These are phyloP conservation scores for Phalacrocorax pelagicus DNA, from an alignment of 2,113 vertebrate genomes.

Conservation along the genomic window DNA sequence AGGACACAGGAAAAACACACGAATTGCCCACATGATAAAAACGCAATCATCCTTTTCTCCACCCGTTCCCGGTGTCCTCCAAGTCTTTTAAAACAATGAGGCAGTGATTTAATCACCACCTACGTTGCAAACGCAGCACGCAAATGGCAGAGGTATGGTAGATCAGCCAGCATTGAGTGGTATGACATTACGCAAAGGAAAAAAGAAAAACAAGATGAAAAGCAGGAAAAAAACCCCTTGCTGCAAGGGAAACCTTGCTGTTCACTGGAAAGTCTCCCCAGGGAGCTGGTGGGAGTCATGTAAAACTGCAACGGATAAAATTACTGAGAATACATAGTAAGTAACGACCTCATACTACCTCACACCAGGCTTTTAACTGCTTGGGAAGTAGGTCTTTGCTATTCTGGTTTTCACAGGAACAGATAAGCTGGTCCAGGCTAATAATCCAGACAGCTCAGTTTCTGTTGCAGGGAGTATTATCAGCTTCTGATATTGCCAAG, in stretches of 20 bases:
- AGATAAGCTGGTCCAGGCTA: not conserved
- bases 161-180: not conserved
- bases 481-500: not conserved
- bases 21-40: not conserved
- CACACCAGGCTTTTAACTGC: not conserved
- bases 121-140: not conserved
- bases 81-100: constrained; percentile 5
- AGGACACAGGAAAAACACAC: not conserved
- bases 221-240: not conserved
- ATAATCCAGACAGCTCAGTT: not conserved
- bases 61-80: not conserved
- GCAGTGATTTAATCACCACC: not conserved
- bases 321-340: not conserved
- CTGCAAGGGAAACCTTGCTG: not conserved
- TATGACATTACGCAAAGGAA: rapidly evolving
- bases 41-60: not conserved
- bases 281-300: not conserved
- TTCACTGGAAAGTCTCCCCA: not conserved
- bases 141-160: not conserved
- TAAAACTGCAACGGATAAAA: not conserved
- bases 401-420: not conserved
- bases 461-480: not conserved
- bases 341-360: not conserved
- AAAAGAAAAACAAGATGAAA: not conserved
- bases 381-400: not conserved